A percentile compares a stretch with the other conserved stretches of the same genome.
phyloP scores from a whole-genome alignment of 2,797 vertebrate species.

The Bryconaethiops microstoma region DNA sequence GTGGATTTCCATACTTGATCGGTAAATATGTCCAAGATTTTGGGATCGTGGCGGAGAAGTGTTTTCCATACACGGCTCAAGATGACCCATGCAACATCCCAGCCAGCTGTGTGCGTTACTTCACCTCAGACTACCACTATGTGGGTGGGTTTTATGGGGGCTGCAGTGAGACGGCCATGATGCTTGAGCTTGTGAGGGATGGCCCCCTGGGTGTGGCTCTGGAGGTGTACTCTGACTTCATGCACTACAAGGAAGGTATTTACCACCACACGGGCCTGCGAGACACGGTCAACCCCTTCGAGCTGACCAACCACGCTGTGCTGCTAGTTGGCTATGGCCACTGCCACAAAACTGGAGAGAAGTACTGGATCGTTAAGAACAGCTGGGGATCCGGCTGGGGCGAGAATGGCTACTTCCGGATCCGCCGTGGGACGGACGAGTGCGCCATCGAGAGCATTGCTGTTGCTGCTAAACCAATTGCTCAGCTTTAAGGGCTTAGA shows the following conservation, averaged over 20 bases:
- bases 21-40: conserved; percentile 95
- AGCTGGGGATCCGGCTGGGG: conserved; percentile 93
- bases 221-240: conserved; percentile 91
- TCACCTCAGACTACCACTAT: conserved; percentile 86
- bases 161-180: conserved; percentile 93
- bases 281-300: conserved; percentile 88
- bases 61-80: conserved; percentile 84
- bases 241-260: conserved; percentile 86
- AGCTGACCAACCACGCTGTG: conserved; percentile 94
- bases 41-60: conserved; percentile 89
- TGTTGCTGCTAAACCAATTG: conserved; percentile 82
- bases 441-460: conserved; percentile 94
- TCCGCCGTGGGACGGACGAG: conserved; percentile 89
- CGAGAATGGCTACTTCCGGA: conserved; percentile 90
- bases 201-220: conserved; percentile 90
- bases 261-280: conserved; percentile 90
- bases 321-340: conserved; percentile 91
- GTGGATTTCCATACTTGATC: conserved; percentile 94
- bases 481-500: conserved; percentile 72
- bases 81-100: conserved; percentile 79
- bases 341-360: conserved; percentile 79
- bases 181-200: conserved; percentile 84
- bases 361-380: conserved; percentile 96
- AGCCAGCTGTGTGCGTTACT: conserved; percentile 76
- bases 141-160: conserved; percentile 95